These are phyloP conservation scores for Manis pentadactyla DNA, from an alignment of 2,797 vertebrate genomes.

Conservation along the genomic window DNA sequence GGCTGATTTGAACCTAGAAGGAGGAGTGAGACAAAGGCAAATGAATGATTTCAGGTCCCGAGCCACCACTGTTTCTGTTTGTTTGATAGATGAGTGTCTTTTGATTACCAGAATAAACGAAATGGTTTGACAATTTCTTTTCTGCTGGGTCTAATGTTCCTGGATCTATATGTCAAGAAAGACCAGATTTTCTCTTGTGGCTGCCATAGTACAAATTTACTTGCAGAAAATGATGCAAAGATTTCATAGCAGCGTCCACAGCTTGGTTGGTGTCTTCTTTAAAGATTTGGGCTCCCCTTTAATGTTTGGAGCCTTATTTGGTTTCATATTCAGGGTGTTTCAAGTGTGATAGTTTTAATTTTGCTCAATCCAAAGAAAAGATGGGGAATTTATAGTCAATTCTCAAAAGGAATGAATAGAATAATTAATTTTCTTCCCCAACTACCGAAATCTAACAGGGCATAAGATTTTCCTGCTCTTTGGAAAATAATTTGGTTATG, in stretches of 20 bases:
- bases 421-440: not conserved
- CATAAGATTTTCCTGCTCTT: not conserved
- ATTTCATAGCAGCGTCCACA: not conserved
- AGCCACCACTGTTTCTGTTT: not conserved
- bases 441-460: not conserved
- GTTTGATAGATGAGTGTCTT: not conserved
- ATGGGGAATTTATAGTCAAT: not conserved
- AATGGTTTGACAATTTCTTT: not conserved
- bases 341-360: not conserved
- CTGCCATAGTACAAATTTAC: not conserved
- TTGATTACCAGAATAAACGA: not conserved
- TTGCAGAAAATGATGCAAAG: not conserved
- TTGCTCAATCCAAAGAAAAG: conserved; percentile 7
- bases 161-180: not conserved
- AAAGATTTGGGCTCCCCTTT: not conserved
- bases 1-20: not conserved
- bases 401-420: not conserved
- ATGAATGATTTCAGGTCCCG: not conserved
- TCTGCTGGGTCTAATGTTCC: not conserved
- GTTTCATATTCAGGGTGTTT: conserved; percentile 8
- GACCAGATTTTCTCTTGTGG: conserved; percentile 4
- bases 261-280: not conserved
- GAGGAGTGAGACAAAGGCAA: not conserved
- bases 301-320: not conserved
- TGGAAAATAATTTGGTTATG: conserved; percentile 18